Base-by-base conservation (phyloP, 2,888 invertebrate species). In the Lithophane socia region DNA sequence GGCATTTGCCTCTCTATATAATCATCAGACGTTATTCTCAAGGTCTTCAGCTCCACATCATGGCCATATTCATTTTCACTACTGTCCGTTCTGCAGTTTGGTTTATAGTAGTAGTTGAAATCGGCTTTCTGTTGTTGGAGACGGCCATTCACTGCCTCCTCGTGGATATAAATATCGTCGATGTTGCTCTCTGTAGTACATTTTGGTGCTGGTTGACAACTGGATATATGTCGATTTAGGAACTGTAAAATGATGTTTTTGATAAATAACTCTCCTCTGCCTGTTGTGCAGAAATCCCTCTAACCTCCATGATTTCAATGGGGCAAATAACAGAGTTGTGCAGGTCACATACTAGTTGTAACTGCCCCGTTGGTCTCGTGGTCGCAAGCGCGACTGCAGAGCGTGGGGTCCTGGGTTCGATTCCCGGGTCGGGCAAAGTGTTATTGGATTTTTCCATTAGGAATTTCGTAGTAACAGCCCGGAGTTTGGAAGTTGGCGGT, bases 181-280 rank as follows among this genome's bases (percentile, higher is more conserved):
- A 93, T 92, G 80, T 89, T 93, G 79, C 81, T 88, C 68, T 96
- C 95, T 16, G 89, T 79, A 2, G 90, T 85, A 78, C 88, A 92
- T 91, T 92, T 94, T 47, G 94, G 89, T 60, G 93, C 93, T 66
- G 91, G 86, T 82, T 94, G 94, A 90, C 93, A 96, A 85, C 95
- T 96, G 24, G 94, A 96, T 90, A 96, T 95, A 77, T 94, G 96
- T 71, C 96, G 93, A 72, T 90, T 93, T 49, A 95, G 86, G 75
- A 94, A 94, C 96, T 96, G 92, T 72, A 93, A 94, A 44, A 16
- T n/a, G 21, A 61, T 16, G 0, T 42, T 68, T 60, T 10, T 60
- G 16, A n/a, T 37, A 18, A 56, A 29, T 49, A 13, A 49, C 21
- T 21, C 49, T 47, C 3, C 18, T 0, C 10, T n/a, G 54, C 54